Evolutionary conservation across 2,888 invertebrate genomes (phyloP).

Genomic region (Amitus sp.): DNA sequence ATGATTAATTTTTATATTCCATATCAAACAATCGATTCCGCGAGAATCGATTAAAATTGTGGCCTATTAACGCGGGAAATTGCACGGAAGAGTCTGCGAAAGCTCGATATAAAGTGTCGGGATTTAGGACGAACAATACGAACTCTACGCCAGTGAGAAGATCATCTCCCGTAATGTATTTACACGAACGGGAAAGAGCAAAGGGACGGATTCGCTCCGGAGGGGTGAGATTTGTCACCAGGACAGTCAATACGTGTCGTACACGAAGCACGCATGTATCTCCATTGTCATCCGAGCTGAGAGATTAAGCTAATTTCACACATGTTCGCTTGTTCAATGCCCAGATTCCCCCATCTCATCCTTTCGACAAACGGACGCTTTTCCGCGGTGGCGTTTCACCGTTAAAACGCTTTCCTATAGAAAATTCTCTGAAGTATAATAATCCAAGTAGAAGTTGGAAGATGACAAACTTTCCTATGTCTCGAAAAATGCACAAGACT

Average conservation of each 20-base stretch:
- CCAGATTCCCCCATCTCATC: conserved; percentile 17
- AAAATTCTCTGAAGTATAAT: no score
- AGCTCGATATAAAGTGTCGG: no score
- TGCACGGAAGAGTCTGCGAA: no score
- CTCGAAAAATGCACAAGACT: no score
- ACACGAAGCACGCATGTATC: conserved; percentile 63
- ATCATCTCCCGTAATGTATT: conserved; percentile 66
- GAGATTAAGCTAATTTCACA: conserved; percentile 67
- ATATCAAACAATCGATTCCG: no score
- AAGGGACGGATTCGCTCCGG: conserved; percentile 45
- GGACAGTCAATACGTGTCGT: conserved; percentile 61
- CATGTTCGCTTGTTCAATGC: conserved; percentile 58
- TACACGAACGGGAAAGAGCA: conserved; percentile 58
- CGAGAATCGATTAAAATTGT: no score
- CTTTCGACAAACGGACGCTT: conserved; percentile 5
- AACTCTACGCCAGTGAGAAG: conserved; percentile 56
- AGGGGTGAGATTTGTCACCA: conserved; percentile 64
- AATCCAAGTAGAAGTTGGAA: no score
- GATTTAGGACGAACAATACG: not conserved
- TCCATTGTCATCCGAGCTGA: conserved; percentile 65
- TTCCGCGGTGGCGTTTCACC: no score
- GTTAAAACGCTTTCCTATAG: no score
- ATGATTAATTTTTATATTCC: no score
- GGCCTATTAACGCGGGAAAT: no score
- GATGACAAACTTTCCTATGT: no score